Evolutionary conservation across 2,888 invertebrate species (phyloP), one percentile per base, ranked within the genome.

Genomic region (Diarsia dahlii): DNA sequence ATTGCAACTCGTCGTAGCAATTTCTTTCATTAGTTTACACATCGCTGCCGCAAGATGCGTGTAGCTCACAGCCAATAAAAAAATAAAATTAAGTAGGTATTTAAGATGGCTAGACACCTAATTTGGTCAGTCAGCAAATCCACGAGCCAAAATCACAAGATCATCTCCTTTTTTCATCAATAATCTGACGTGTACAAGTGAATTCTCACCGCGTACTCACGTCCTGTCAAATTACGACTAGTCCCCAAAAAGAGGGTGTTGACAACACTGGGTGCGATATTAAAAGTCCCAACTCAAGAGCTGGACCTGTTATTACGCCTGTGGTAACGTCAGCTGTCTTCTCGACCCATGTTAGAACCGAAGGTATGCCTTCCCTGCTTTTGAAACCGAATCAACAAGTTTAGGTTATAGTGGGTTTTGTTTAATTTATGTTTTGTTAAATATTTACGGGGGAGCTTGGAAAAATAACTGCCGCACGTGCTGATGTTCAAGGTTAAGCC

Each of bases 251-350:
- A 84, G 84, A 90, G 87, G 90, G 88, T 88, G 89, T 87, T 89
- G 90, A 85, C 83, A 76, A 89, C 88, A 88, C 84, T 88, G 82
- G 74, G 80, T 74, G 86, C 89, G 84, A 93, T 94, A 94, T 94
- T 94, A 93, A 94, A 93, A 93, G 91, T 93, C 94, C 93, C 91
- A 88, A 87, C 90, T 93, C 93, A 93, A 91, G 91, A 63, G 54
- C 50, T 89, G 88, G 80, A 87, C 82, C 88, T 87, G 80, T 91
- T 91, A 91, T 91, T 91, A 88, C 88, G 81, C 82, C 80, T 82
- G 93, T 90, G 93, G 93, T 93, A 87, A 89, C 91, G 93, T 93
- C 93, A 92, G 89, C 92, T 91, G 92, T 92, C 93, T 69, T 69
- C 87, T 76, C 82, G 89, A 94, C 94, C 94, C 93, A 90, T 91